phyloP scores from a whole-genome alignment of 2,797 vertebrate species.

The Leptatherina wallacei region DNA sequence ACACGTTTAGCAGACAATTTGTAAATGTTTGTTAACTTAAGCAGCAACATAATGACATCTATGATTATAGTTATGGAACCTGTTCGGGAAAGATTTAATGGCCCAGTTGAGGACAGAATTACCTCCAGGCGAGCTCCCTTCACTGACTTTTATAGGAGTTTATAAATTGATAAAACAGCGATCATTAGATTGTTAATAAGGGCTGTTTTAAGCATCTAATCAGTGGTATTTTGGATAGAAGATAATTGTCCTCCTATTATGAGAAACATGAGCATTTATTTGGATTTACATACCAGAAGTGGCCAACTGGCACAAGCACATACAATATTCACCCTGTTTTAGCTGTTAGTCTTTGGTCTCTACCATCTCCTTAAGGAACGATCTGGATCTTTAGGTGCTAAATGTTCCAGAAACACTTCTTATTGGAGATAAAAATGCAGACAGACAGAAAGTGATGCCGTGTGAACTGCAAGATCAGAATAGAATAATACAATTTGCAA shows the following conservation, averaged over 20 bases:
- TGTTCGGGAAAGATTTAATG: conserved; percentile 1
- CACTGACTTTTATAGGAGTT: background rate
- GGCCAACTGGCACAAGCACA: background rate
- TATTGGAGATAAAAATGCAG: background rate
- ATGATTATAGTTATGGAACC: conserved; percentile 12
- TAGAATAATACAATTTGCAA: too few species aligned
- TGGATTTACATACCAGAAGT: background rate
- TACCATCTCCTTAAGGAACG: background rate
- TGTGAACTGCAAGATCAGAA: background rate
- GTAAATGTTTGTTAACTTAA: conserved; percentile 1
- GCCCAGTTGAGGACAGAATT: conserved; percentile 3
- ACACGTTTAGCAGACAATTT: conserved; percentile 1
- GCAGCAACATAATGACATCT: conserved; percentile 5
- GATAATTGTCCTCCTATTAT: conserved; percentile 5
- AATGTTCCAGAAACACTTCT: background rate
- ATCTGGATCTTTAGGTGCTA: background rate
- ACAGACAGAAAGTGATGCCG: background rate
- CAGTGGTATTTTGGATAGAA: background rate
- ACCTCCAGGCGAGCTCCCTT: background rate
- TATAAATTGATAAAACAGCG: background rate
- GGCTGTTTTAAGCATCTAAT: background rate
- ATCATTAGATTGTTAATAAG: conserved; percentile 7
- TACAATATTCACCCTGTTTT: background rate
- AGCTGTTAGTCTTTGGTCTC: background rate
- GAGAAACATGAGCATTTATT: conserved; percentile 12